Evolutionary conservation across 2,113 vertebrate genomes (phyloP).

Genomic region (Isurus oxyrinchus): DNA sequence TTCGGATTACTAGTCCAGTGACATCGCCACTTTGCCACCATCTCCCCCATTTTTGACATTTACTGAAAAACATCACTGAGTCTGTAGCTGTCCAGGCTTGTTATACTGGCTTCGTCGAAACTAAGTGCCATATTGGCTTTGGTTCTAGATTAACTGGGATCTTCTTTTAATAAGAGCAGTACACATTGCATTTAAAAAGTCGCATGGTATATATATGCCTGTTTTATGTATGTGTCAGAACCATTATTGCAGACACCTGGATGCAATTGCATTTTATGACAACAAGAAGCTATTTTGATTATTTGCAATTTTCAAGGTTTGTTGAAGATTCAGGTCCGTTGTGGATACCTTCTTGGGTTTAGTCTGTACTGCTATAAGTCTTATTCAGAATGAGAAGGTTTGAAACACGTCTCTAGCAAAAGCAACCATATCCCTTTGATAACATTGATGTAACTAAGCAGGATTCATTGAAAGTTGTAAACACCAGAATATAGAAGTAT

Average conservation of each 20-base stretch:
- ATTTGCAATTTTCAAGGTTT: neutral
- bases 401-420: neutral
- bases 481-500: too few species aligned
- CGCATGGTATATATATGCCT: neutral
- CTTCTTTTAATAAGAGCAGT: neutral
- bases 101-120: too few species aligned
- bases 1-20: too few species aligned
- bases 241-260: neutral
- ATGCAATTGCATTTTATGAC: neutral
- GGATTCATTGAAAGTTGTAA: neutral
- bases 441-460: neutral
- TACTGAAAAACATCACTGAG: neutral
- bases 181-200: neutral
- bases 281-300: neutral
- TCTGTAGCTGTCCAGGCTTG: neutral
- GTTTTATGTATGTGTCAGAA: neutral
- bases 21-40: too few species aligned
- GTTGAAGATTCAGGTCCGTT: neutral
- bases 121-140: neutral
- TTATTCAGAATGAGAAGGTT: neutral
- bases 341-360: neutral
- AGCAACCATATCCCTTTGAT: neutral
- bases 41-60: neutral
- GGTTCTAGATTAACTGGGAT: neutral
- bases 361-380: neutral